Conservation (phyloP, 1,140 invertebrate species). For the Alviniconcha marisindica region DNA sequence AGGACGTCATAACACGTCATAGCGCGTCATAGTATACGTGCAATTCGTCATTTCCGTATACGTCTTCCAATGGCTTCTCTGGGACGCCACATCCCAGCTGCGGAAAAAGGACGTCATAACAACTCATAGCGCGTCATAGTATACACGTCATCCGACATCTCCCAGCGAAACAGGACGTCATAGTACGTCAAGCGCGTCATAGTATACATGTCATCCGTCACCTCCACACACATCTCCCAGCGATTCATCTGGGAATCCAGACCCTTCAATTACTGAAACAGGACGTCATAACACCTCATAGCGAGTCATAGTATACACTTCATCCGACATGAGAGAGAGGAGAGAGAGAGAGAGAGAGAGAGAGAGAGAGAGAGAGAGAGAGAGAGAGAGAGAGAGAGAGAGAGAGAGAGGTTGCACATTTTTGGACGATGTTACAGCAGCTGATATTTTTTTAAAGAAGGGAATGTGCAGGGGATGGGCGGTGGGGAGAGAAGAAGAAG, state of each 20-base stretch:
- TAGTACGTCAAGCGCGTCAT: too few species aligned
- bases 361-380: too few species aligned
- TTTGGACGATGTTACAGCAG: too few species aligned
- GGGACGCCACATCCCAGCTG: background rate
- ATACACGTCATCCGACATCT: background rate
- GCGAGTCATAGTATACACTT: background rate
- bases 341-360: too few species aligned
- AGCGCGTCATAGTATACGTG: background rate
- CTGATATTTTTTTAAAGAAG: too few species aligned
- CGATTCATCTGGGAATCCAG: conserved; percentile 63
- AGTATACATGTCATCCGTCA: conserved; percentile 86
- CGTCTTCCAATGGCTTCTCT: background rate
- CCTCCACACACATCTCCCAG: conserved; percentile 88
- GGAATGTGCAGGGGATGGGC: too few species aligned
- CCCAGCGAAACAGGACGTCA: background rate
- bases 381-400: too few species aligned
- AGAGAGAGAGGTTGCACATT: too few species aligned
- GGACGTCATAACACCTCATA: background rate
- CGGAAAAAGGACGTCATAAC: too few species aligned
- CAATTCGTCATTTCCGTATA: background rate
- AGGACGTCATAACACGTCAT: background rate
- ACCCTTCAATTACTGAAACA: conserved; percentile 36
- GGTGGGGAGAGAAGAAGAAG: too few species aligned
- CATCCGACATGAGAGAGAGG: background rate
- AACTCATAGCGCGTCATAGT: background rate